Evolutionary conservation across 2,888 invertebrate genomes (phyloP).

Genomic region (Rotaria magnacalcarata): DNA sequence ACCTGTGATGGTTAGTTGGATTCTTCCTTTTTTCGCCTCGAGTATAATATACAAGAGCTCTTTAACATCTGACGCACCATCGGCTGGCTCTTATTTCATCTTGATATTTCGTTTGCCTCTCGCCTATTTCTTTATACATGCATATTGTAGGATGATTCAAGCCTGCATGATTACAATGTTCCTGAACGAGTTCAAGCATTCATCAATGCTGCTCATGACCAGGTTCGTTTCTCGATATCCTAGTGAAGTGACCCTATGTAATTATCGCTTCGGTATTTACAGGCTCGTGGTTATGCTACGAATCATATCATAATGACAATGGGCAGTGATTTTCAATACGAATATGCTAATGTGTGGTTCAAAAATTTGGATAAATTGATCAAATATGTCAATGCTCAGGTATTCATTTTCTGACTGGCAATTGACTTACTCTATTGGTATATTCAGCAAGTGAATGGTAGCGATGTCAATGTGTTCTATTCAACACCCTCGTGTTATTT

Average conservation of each 20-base stretch:
- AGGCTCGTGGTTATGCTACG: conserved; percentile 63
- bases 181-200: conserved; percentile 66
- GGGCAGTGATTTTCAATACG: conserved; percentile 85
- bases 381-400: conserved; percentile 65
- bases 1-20: no score
- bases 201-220: background rate
- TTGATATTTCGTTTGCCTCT: no score
- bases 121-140: no score
- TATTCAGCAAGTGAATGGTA: conserved; percentile 49
- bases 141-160: no score
- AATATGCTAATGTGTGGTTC: conserved; percentile 74
- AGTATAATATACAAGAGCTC: no score
- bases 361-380: conserved; percentile 80
- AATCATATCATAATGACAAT: conserved; percentile 76
- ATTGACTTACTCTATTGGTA: no score
- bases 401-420: background rate
- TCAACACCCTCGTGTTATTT: conserved; percentile 64
- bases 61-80: no score
- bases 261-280: conserved; percentile 50
- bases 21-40: no score
- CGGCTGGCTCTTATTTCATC: no score
- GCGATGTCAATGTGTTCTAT: conserved; percentile 67
- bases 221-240: background rate
- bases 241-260: no score
- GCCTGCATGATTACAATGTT: conserved; percentile 73